Evolutionary conservation across 2,888 invertebrate genomes (phyloP), one percentile per base, ranked within the genome.

Genomic region (Argyresthia albistria): DNA sequence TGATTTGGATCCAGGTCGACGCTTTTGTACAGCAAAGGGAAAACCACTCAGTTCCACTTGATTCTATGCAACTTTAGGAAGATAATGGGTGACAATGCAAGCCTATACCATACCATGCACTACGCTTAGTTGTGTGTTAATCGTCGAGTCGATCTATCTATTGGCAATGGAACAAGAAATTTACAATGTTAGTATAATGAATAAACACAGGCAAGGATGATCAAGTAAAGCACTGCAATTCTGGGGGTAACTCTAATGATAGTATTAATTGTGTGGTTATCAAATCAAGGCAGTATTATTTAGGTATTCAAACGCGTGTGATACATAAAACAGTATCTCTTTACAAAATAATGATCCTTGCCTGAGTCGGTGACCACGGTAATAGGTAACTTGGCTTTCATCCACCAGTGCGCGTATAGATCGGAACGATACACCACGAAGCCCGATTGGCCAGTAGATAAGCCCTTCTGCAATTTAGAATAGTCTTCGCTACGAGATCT

Each of bases 371-470:
- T 83, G 86, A 88, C 83, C 78, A 91, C 89, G 65, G 87, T 88
- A 61, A 89, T 90, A 59, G 94, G 94, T 72, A 95, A 89, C 70
- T 93, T 93, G 72, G 94, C 94, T 89, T 96, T 96, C 88, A 95
- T 92, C 95, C 95, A 96, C 96, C 96, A 96, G 87, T 96, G 96
- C 58, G 95, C 95, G 79, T 96, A 96, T 79, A 96, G 88, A 68
- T 95, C 95, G 49, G 95, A 95, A 56, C 93, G 93, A 80, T 93
- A 96, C 69, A 93, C 88, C 76, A 89, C 77, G 62, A 84, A 86
- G 57, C 86, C 86, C 59, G 78, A 73, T 59, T 80, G 76, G 52
- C 73, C 69, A 63, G 78, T 82, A 51, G 74, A 66, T 59, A 80
- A 64, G 61, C 76, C 73, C 68, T 81, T 80, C 73, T 80, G 81